Evolutionary conservation across 2,888 invertebrate genomes (phyloP).

Genomic region (Pterobdella sp.): DNA sequence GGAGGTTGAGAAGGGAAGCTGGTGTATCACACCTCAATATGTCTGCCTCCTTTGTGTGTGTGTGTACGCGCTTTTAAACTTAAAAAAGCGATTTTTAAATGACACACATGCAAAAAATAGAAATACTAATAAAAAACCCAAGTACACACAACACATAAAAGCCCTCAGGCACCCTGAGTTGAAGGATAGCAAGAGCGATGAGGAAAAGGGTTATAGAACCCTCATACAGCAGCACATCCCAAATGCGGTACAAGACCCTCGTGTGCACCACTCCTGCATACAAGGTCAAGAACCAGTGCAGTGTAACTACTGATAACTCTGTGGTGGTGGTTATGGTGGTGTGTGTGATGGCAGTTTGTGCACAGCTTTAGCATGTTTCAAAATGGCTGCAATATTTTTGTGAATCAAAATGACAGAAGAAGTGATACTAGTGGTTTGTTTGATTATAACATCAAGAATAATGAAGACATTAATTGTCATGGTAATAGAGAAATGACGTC

Average conservation of each 20-base stretch:
- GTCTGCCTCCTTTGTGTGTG: conserved; percentile 60
- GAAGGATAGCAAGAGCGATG: conserved; percentile 85
- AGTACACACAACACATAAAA: background rate
- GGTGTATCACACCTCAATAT: conserved; percentile 82
- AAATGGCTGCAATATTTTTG: too few species aligned
- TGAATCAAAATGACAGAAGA: background rate
- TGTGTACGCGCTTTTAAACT: background rate
- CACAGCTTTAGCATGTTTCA: too few species aligned
- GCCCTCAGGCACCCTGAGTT: conserved; percentile 57
- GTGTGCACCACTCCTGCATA: conserved; percentile 94
- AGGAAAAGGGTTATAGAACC: conserved; percentile 90
- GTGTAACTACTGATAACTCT: conserved; percentile 84
- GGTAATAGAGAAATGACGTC: conserved; percentile 27
- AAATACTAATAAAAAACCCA: background rate
- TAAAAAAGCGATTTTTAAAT: background rate
- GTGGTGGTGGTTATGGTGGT: too few species aligned
- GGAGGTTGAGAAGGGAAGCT: conserved; percentile 91
- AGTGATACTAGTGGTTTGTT: background rate
- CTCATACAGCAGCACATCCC: conserved; percentile 94
- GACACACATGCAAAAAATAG: background rate
- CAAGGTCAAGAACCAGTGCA: conserved; percentile 94
- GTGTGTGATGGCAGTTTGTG: too few species aligned
- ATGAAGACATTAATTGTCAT: background rate
- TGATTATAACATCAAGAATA: background rate
- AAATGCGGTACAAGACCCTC: conserved; percentile 81